Percentiles rank a stretch among this genome's conserved stretches.
These are phyloP conservation scores for Ceratina japonica DNA, from an alignment of 1,140 invertebrate genomes.

Conservation along the genomic window DNA sequence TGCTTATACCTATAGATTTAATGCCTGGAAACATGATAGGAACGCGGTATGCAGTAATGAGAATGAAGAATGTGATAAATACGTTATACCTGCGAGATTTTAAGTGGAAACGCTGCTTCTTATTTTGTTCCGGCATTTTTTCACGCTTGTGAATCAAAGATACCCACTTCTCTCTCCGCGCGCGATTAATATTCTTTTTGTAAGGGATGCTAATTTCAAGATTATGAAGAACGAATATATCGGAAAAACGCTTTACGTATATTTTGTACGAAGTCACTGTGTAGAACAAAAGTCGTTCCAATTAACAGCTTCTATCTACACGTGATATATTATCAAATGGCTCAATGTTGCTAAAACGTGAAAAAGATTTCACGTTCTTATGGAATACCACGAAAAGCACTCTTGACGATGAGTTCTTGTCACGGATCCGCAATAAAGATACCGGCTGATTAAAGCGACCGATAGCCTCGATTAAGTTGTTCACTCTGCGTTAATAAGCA, in stretches of 20 bases:
- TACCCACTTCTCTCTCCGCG: neutral
- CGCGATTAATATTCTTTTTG: slow-evolving; percentile 3
- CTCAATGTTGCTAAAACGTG: slow-evolving; percentile 26
- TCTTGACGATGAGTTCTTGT: slow-evolving; percentile 7
- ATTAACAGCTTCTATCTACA: too few relatives aligned
- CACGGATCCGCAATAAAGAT: slow-evolving; percentile 20
- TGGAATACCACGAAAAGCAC: neutral
- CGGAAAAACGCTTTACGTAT: neutral
- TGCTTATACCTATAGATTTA: slow-evolving; percentile 39
- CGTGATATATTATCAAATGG: neutral
- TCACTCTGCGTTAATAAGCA: neutral
- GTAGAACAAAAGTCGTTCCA: too few relatives aligned
- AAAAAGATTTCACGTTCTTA: slow-evolving; percentile 13
- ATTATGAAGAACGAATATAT: neutral
- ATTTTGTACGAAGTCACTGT: too few relatives aligned
- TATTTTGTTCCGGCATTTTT: neutral
- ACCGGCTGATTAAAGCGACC: slow-evolving; percentile 7
- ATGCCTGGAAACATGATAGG: slow-evolving; percentile 31
- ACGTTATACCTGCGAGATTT: slow-evolving; percentile 28
- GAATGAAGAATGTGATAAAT: slow-evolving; percentile 47
- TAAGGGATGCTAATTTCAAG: neutral
- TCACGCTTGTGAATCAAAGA: neutral
- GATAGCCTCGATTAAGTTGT: slow-evolving; percentile 12
- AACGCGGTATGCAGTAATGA: slow-evolving; percentile 39
- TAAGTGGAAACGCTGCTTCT: neutral